phyloP scores from a whole-genome alignment of 2,797 vertebrate genomes.

The Coregonus suidteri region DNA sequence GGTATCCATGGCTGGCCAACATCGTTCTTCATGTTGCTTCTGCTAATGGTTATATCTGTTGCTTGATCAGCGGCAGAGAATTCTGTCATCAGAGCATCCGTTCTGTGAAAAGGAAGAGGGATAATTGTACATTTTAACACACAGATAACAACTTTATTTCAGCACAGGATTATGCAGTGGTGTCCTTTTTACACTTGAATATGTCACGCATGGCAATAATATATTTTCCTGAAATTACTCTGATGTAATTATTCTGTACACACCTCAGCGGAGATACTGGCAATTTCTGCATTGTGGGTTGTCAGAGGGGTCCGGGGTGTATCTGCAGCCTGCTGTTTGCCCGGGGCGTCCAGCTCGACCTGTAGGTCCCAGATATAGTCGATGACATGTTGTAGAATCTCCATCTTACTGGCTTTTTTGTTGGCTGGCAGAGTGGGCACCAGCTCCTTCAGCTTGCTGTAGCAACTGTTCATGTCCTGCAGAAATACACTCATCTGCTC shows the following conservation, averaged over 20 bases:
- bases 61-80: slow-evolving; percentile 84
- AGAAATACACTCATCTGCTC: slow-evolving; percentile 81
- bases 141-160: background rate
- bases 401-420: slow-evolving; percentile 86
- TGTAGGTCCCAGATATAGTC: slow-evolving; percentile 98
- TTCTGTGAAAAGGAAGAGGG: slow-evolving; percentile 59
- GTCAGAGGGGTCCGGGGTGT: slow-evolving; percentile 78
- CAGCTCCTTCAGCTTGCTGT: slow-evolving; percentile 92
- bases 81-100: slow-evolving; percentile 85
- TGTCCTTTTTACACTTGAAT: background rate
- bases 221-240: background rate
- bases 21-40: background rate
- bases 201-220: background rate
- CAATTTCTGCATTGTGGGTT: slow-evolving; percentile 83
- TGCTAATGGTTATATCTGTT: slow-evolving; percentile 26
- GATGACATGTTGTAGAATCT: slow-evolving; percentile 95
- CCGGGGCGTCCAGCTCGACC: slow-evolving; percentile 85
- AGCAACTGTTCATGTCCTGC: slow-evolving; percentile 90
- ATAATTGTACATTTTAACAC: background rate
- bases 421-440: slow-evolving; percentile 92
- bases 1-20: background rate
- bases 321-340: slow-evolving; percentile 68
- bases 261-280: slow-evolving; percentile 82
- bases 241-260: background rate
- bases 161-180: background rate